Evolutionary conservation across 2,888 invertebrate species (phyloP), one percentile per base, ranked within the genome.

Genomic region (Acronicta leporina): DNA sequence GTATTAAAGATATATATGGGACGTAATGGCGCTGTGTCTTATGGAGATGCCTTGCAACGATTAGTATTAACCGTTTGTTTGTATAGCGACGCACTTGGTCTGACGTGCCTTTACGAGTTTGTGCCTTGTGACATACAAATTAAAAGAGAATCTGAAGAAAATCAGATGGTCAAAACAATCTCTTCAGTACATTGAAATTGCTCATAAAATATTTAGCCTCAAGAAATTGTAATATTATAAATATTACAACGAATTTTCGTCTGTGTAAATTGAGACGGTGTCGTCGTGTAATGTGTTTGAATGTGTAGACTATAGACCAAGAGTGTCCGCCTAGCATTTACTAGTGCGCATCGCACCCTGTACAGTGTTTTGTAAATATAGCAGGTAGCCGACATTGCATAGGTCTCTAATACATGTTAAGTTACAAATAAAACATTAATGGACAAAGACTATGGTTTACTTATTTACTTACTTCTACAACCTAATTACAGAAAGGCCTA

Each of bases 361-460:
- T 91, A 92, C 90, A 91, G 88, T 89, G 88, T 90, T 88, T 73
- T 93, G 92, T 94, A 92, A 88, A 93, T 93, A 94, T 92, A 92
- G 92, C 60, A 73, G 64, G 61, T 83, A 85, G 78, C 51, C 65
- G 78, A 84, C 85, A 82, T 84, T 84, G 82, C 85, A 85, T 85
- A 83, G 85, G 87, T 83, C 80, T 86, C 77, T 87, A 83, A 88
- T 87, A 90, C 85, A 86, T 90, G 92, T 92, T 90, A 91, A 75
- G 90, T 88, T 92, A 91, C 81, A 79, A 91, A 92, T 92, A 92
- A 91, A 94, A 92, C 89, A 90, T 90, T 92, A 92, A 91, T 90
- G 91, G 92, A 91, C 86, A 80, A 84, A 83, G 55, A 48, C n/a
- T 71, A 51, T 53, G 4, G 70, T 79, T 57, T 80, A 71, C 59